A percentile compares a stretch with the other conserved stretches of the same genome.
These are phyloP conservation scores for Quiscalus mexicanus DNA, from an alignment of 2,113 vertebrate species.

Conservation along the genomic window DNA sequence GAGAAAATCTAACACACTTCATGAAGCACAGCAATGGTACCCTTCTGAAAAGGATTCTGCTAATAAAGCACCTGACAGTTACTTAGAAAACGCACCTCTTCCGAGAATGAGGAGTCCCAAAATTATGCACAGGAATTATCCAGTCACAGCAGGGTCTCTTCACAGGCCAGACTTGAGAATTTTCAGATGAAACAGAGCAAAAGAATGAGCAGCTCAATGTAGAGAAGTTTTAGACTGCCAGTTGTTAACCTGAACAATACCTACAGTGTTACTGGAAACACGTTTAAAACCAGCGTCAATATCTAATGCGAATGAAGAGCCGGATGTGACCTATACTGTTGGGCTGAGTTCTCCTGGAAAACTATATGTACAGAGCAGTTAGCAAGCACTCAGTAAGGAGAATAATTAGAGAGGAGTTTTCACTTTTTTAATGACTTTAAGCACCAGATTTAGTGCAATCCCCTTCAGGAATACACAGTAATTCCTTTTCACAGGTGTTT, in stretches of 20 bases:
- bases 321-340: neutral
- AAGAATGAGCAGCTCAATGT: fast-evolving
- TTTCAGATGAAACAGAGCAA: neutral
- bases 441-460: neutral
- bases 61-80: neutral
- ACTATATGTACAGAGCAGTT: neutral
- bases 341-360: neutral
- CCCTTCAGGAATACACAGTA: neutral
- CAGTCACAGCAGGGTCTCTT: neutral
- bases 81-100: neutral
- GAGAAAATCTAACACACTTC: neutral
- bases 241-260: neutral
- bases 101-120: fast-evolving
- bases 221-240: neutral
- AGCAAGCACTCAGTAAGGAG: neutral
- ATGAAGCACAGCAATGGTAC: neutral
- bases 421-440: neutral
- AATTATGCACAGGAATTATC: neutral
- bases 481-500: neutral
- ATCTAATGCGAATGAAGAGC: neutral
- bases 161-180: neutral
- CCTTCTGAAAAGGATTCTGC: neutral
- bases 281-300: neutral
- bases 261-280: neutral
- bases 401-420: neutral